These are phyloP conservation scores for Tapirus indicus DNA, from an alignment of 2,797 vertebrate species.

Conservation along the genomic window DNA sequence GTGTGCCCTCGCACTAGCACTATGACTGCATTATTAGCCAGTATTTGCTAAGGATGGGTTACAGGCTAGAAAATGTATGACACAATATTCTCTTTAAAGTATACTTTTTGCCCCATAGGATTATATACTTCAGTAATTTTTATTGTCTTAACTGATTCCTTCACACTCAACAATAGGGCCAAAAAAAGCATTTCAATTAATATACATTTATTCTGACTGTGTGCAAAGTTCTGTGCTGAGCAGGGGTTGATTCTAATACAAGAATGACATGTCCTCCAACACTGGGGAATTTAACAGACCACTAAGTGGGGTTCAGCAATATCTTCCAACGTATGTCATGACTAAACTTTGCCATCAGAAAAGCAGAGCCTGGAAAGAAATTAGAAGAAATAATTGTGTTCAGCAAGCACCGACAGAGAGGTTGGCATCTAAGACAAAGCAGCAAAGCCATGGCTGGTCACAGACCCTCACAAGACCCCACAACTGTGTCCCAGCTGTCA, in stretches of 20 bases:
- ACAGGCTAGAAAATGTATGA: not conserved
- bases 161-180: not conserved
- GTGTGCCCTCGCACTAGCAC: not conserved
- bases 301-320: not conserved
- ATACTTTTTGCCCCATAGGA: not conserved
- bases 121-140: not conserved
- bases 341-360: not conserved
- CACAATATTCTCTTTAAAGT: not conserved
- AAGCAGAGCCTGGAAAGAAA: not conserved
- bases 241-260: not conserved
- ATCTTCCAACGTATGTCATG: not conserved
- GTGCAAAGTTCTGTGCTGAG: not conserved
- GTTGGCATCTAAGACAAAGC: not conserved
- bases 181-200: not conserved
- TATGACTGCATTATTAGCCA: not conserved
- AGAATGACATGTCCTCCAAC: not conserved
- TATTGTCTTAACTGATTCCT: not conserved
- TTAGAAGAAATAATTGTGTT: not conserved
- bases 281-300: not conserved
- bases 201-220: not conserved
- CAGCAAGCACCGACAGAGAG: not conserved
- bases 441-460: not conserved
- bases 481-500: not conserved
- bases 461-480: not conserved
- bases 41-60: not conserved